Evolutionary conservation across 2,888 invertebrate species (phyloP).

Genomic region (Strigamia crassipes): DNA sequence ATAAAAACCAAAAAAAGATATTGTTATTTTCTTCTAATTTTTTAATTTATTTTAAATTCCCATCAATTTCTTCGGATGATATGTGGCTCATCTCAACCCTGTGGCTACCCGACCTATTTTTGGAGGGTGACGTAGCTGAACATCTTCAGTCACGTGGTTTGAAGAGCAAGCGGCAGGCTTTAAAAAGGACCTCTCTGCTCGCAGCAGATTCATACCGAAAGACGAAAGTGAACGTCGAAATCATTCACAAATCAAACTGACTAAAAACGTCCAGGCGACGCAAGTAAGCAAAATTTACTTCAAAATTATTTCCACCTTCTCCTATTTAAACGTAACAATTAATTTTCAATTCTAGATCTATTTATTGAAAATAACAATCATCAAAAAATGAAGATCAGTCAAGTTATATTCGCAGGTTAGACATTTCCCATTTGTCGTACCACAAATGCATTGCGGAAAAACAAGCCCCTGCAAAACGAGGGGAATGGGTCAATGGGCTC

Average conservation of each 20-base stretch:
- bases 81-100: conserved; percentile 23
- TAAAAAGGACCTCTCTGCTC: conserved; percentile 33
- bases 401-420: conserved; percentile 22
- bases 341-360: not conserved
- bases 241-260: conserved; percentile 14
- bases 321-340: not conserved
- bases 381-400: not conserved
- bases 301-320: not conserved
- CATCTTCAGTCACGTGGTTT: conserved; percentile 34
- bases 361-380: not conserved
- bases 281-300: not conserved
- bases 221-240: conserved; percentile 13
- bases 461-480: not conserved
- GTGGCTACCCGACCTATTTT: conserved; percentile 31
- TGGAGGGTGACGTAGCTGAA: conserved; percentile 25
- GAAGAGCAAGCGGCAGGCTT: conserved; percentile 8
- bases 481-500: conserved; percentile 3
- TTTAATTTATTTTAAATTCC: not conserved
- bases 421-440: not conserved
- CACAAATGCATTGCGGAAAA: not conserved
- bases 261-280: not conserved
- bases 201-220: conserved; percentile 13
- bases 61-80: not conserved
- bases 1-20: not conserved
- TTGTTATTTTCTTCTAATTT: not conserved